Evolutionary conservation across 2,888 invertebrate genomes (phyloP).

Genomic region (Meiosimyza platycephala): DNA sequence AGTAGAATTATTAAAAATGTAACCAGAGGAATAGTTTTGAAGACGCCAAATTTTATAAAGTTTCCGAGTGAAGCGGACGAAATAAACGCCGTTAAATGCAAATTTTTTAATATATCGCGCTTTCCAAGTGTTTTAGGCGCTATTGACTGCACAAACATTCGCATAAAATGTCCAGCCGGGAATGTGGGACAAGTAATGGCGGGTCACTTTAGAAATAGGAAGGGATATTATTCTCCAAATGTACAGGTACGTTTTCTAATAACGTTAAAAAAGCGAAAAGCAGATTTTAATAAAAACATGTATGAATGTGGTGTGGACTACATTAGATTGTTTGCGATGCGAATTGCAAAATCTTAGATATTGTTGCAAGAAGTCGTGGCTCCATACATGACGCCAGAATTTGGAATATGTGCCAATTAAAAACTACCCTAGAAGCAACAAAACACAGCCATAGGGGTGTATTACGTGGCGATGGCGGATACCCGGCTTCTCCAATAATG

Average conservation of each 20-base stretch:
- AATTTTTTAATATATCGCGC: constrained; percentile 12
- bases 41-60: constrained; percentile 9
- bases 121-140: constrained; percentile 16
- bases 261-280: no score
- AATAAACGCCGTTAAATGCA: background rate
- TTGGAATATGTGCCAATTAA: constrained; percentile 31
- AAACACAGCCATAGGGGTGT: no score
- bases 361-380: constrained; percentile 21
- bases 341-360: constrained; percentile 20
- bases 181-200: background rate
- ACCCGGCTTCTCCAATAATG: no score
- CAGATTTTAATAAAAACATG: background rate
- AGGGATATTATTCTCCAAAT: constrained; percentile 20
- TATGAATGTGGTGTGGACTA: background rate
- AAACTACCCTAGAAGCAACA: constrained; percentile 21
- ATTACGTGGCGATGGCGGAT: no score
- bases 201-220: constrained; percentile 9
- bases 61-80: background rate
- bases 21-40: constrained; percentile 5
- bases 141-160: constrained; percentile 11
- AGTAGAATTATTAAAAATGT: constrained; percentile 18
- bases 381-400: constrained; percentile 24
- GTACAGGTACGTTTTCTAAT: constrained; percentile 3
- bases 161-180: constrained; percentile 16
- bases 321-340: constrained; percentile 29